Percentiles rank a stretch among this genome's conserved stretches.
These are phyloP conservation scores for Muraenolepis orangiensis DNA, from an alignment of 2,797 vertebrate genomes.

Conservation along the genomic window DNA sequence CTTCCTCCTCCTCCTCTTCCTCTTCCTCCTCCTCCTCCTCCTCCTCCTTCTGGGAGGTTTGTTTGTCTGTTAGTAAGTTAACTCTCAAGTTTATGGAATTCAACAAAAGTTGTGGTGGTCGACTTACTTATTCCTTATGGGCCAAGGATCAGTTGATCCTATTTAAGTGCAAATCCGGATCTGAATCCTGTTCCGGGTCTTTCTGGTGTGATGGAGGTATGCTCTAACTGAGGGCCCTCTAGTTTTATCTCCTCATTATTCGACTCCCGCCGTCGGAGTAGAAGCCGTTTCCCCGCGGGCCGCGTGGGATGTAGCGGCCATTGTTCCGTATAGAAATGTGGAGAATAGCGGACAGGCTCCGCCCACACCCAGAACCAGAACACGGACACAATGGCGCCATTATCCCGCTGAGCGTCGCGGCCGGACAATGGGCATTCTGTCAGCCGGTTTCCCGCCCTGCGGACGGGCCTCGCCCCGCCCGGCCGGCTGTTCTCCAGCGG, in stretches of 20 bases:
- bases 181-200: too few relatives aligned
- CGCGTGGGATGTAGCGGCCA: conserved; percentile 46
- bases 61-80: too few relatives aligned
- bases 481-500: conserved; percentile 64
- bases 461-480: conserved; percentile 50
- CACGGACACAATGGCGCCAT: conserved; percentile 69
- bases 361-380: conserved; percentile 58
- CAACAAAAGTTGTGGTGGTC: too few relatives aligned
- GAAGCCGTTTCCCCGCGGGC: not conserved
- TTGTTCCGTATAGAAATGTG: conserved; percentile 64
- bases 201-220: too few relatives aligned
- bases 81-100: too few relatives aligned
- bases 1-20: too few relatives aligned
- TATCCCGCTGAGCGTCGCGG: conserved; percentile 42
- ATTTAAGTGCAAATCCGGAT: too few relatives aligned
- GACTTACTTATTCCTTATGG: too few relatives aligned
- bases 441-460: conserved; percentile 50
- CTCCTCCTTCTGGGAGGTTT: too few relatives aligned
- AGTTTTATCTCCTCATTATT: not conserved
- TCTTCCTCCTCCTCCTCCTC: too few relatives aligned
- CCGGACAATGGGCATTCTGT: conserved; percentile 68
- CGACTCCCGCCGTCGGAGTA: not conserved
- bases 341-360: conserved; percentile 59
- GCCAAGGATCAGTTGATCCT: too few relatives aligned
- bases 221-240: too few relatives aligned